Base-by-base conservation (phyloP, 92 coral and sea anemone genomes). In the Epizoanthus ramosus region DNA sequence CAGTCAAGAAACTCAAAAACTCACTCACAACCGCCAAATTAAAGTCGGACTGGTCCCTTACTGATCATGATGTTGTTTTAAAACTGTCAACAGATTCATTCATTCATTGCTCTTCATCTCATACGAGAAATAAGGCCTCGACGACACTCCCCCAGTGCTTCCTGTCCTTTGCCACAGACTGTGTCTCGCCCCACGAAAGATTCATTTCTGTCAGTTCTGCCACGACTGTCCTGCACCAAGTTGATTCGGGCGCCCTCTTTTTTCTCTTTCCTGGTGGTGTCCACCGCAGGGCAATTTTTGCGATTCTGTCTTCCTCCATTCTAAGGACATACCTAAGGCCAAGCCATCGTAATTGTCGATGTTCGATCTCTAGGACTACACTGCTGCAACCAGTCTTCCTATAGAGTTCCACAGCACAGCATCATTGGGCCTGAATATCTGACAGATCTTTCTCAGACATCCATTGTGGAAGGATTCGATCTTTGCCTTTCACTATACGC, bases 381-480 rank as follows among this genome's bases (percentile, higher is more conserved):
- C 56, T 39, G 31, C 23, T 1, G 23, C 28, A 28, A 19, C 21
- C 74, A 17, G 56, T 41, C 74, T 69, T 69, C 56, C 9, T 69
- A 61, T 84, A 61, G 1, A 63, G 73, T 10, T 84, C 87, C 57
- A 10, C 33, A 60, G 15, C 73, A 57, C 8, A 39, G n/a, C 73
- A 15, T 68, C 61, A 6, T n/a, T n/a, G 72, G 63, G 87, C 73
- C 54, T 23, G 6, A 58, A 79, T 28, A 79, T 79, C 24, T 21
- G 12, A 17, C 74, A 63, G 28, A 79, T 79, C 28, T 37, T 79
- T 9, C 73, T n/a, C 18, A 41, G 41, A 83, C 58, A 53, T 68
- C 79, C 56, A 7, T 71, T 70, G 57, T 71, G 71, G 70, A 75
- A 84, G 8, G 75, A 10, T 5, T 74, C 68, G n/a, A 66, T 33